Evolutionary conservation across 2,888 invertebrate species (phyloP), one percentile per base, ranked within the genome.

Genomic region (Agapostemon virescens): DNA sequence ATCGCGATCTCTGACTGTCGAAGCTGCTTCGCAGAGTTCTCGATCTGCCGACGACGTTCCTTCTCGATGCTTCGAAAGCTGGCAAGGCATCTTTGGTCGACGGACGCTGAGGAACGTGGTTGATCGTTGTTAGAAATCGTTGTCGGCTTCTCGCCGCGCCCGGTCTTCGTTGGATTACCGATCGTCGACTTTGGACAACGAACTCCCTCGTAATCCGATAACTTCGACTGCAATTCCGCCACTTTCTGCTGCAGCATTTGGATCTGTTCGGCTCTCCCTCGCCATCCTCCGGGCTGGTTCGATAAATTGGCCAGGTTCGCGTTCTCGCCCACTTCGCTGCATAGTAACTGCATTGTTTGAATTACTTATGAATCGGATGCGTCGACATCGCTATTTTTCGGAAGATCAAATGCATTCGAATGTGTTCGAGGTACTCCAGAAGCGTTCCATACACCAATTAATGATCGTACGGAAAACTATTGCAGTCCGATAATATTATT

Each of bases 201-300:
- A 0, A 77, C 79, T 74, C 81, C 84, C 55, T 89, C 89, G 33
- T 84, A 81, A 40, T 89, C 85, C 83, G 93, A 94, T 20, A 96
- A 86, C 89, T 95, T 96, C 33, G 94, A 94, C 87, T 95, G 95
- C 0, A 97, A 90, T 69, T 97, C 96, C 9, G 91, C 92, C 69
- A 96, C 93, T 93, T 95, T 96, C 72, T 95, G 94, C 89, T 96
- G 96, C 68, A 97, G 92, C 20, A 95, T 92, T 0, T 95, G 91
- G 79, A 97, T 96, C 89, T 96, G 96, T 88, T 97, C 96, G 1
- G 97, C 96, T 83, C 97, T 94, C 0, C 97, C 97, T 84, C 96
- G 95, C 97, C 97, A 97, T 17, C 94, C 95, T 63, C 94, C 93
- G 69, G 94, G 92, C 79, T 94, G 93, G 85, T 94, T 94, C 69